A percentile compares a stretch with the other conserved stretches of the same genome.
These are phyloP conservation scores for Glaucomys volans DNA, from an alignment of 2,113 vertebrate genomes.

Conservation along the genomic window DNA sequence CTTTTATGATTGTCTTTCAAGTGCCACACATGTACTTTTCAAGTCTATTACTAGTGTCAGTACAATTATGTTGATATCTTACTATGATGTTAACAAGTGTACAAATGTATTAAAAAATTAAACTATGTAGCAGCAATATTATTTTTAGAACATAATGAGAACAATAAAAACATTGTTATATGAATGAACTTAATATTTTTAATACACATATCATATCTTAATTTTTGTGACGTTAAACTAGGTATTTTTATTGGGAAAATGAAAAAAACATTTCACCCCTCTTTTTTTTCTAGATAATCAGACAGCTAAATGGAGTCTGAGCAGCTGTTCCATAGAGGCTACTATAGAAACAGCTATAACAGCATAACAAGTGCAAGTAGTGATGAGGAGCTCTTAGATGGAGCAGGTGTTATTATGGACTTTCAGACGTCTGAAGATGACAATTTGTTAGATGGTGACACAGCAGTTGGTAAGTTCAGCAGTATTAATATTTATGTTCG, in stretches of 20 bases:
- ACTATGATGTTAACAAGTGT: background rate
- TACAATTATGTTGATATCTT: background rate
- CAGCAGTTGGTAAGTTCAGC: conserved; percentile 92
- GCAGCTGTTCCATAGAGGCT: conserved; percentile 98
- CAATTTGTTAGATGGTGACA: conserved; percentile 97
- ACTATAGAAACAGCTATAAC: conserved; percentile 98
- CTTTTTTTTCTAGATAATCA: conserved; percentile 86
- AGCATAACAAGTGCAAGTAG: conserved; percentile 99
- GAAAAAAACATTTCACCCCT: conserved; percentile 39
- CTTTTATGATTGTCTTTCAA: background rate
- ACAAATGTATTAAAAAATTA: conserved; percentile 19
- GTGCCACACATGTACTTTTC: background rate
- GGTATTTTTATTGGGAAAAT: conserved; percentile 51
- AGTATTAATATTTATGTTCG: background rate
- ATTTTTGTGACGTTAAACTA: conserved; percentile 51
- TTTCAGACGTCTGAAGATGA: conserved; percentile 99
- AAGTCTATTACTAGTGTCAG: background rate
- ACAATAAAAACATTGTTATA: background rate
- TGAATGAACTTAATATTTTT: conserved; percentile 14
- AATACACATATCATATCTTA: background rate
- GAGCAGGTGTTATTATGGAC: conserved; percentile 97
- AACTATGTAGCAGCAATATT: background rate
- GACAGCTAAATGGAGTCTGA: conserved; percentile 99
- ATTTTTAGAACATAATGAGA: background rate
- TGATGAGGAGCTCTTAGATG: conserved; percentile 98